Base-by-base conservation (phyloP, 2,797 vertebrate species). In the Ctenopoma kingsleyae region DNA sequence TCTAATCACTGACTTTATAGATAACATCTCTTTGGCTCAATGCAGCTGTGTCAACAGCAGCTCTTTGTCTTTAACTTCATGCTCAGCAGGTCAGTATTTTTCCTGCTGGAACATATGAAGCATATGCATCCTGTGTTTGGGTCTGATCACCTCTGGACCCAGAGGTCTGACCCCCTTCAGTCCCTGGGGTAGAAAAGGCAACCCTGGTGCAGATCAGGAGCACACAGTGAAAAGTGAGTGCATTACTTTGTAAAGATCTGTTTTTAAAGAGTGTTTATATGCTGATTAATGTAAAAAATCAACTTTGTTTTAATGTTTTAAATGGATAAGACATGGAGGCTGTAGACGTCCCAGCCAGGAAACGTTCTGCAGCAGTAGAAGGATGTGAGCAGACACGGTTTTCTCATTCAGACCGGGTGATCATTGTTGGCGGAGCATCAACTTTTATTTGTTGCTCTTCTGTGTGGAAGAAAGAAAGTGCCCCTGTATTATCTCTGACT, bases 361-460 rank as follows among this genome's bases (percentile, higher is more conserved):
- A 23, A 69, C 75, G 59, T 66, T 58, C 61, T 66, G 36, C 54
- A 54, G 53, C 70, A 49, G 57, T 69, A 49, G 74, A 65, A 61
- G 57, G 71, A 56, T 71, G 53, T 48, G 67, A 63, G 73, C 59
- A 66, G 85, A 74, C 23, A 22, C 51, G 22, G 9, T 53, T 70
- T 60, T 83, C 76, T 81, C 68, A 63, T 61, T 62, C 68, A 44
- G 49, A 35, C 36, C 64, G 41, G 20, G 53, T 60, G 74, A 48
- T 75, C 54, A 75, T 90, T 90, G 85, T 91, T 74, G 73, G 41
- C 48, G 68, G 85, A 85, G 47, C 80, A 56, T 58, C 30, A 83
- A 86, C 87, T 90, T 87, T 77, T 74, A 78, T 86, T 87, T 90
- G 85, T 82, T 89, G 76, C 82, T 69, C 19, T 79, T 87, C 83